Conservation (phyloP, 30 jellyfish, hydroid and myxozoan species). For the Sanderia malayensis region DNA sequence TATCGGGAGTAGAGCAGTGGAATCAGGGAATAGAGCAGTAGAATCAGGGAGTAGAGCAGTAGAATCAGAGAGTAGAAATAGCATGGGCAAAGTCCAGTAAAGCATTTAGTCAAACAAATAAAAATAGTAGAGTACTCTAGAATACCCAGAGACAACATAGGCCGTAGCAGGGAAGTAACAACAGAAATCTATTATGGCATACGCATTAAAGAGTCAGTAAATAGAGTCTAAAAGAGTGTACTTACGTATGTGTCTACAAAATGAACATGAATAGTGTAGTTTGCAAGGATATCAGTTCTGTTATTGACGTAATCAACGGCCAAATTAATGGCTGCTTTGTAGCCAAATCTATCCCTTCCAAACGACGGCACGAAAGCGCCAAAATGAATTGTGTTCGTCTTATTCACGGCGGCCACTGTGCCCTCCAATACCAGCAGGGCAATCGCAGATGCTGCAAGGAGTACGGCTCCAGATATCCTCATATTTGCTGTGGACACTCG, state of each 20-base stretch:
- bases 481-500: neutral
- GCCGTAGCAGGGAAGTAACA: neutral
- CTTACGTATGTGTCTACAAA: conserved; percentile 72
- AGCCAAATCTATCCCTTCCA: conserved; percentile 50
- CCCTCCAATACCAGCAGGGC: no score
- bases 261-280: conserved; percentile 35
- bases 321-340: conserved; percentile 59
- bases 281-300: conserved; percentile 45
- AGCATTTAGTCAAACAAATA: neutral
- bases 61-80: neutral
- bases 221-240: neutral
- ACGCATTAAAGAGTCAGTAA: neutral
- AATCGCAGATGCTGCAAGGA: neutral
- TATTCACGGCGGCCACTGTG: neutral
- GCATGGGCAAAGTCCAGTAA: neutral
- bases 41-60: no score
- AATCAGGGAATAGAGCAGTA: no score
- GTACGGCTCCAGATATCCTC: neutral
- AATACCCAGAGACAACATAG: neutral
- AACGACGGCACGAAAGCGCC: conserved; percentile 69
- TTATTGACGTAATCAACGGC: conserved; percentile 67
- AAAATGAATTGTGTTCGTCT: conserved; percentile 9
- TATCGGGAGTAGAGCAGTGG: neutral
- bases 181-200: neutral
- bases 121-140: no score